Percentiles rank a stretch among this genome's conserved stretches.
Conservation (phyloP, 2,113 vertebrate species). For the Laticauda colubrina region DNA sequence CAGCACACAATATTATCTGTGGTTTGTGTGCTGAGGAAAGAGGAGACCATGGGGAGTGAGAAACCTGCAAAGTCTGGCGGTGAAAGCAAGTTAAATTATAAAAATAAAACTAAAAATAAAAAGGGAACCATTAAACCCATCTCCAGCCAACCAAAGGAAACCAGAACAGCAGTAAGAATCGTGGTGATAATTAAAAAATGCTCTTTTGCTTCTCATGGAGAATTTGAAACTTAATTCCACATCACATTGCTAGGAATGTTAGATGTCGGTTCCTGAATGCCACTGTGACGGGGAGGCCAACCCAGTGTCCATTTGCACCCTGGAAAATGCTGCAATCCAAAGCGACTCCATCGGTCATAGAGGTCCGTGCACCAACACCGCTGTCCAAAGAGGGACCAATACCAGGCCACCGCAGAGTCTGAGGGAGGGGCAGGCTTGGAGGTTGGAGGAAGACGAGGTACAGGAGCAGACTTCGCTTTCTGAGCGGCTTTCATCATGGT, state of each 20-base stretch:
- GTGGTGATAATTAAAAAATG: background rate
- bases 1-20: no score
- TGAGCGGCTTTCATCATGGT: slow-evolving; percentile 72
- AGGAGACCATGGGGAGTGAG: background rate
- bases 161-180: background rate
- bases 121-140: background rate
- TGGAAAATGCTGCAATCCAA: background rate
- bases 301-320: background rate
- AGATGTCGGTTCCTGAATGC: slow-evolving; percentile 13
- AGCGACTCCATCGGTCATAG: slow-evolving; percentile 68
- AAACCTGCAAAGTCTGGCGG: slow-evolving; percentile 32
- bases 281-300: accelerated
- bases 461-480: slow-evolving; percentile 87
- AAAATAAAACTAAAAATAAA: background rate
- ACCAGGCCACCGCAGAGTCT: slow-evolving; percentile 40
- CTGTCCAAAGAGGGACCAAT: slow-evolving; percentile 67
- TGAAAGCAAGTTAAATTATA: background rate
- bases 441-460: slow-evolving; percentile 80
- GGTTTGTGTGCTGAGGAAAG: slow-evolving; percentile 17
- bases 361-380: slow-evolving; percentile 44
- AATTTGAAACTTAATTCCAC: slow-evolving; percentile 52
- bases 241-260: slow-evolving; percentile 56
- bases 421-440: background rate
- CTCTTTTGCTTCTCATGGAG: slow-evolving; percentile 62
- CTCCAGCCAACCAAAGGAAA: background rate